Evolutionary conservation across 2,888 invertebrate genomes (phyloP).

Genomic region (Barypeithes pellucidus): DNA sequence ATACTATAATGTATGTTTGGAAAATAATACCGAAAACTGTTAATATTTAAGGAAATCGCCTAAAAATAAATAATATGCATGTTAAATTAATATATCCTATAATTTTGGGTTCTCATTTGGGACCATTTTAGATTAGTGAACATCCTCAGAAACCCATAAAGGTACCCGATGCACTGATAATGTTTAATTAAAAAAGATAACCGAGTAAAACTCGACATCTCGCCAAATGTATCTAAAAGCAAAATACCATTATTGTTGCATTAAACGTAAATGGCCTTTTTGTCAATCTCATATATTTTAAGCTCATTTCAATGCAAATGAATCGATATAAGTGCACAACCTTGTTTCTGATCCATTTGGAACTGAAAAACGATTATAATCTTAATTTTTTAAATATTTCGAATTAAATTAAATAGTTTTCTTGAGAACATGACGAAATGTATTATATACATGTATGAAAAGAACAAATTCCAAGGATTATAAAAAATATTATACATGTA

Average conservation of each 20-base stretch:
- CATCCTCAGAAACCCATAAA: slow-evolving; percentile 4
- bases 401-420: slow-evolving; percentile 3
- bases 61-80: slow-evolving; percentile 1
- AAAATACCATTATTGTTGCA: slow-evolving; percentile 35
- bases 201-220: background rate
- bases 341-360: slow-evolving; percentile 57
- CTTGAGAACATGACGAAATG: background rate
- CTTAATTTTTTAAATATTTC: slow-evolving; percentile 43
- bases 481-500: background rate
- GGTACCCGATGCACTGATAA: slow-evolving; percentile 1
- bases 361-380: slow-evolving; percentile 50
- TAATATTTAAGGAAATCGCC: background rate
- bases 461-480: background rate
- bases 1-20: background rate
- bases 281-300: slow-evolving; percentile 51
- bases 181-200: slow-evolving; percentile 11
- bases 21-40: background rate
- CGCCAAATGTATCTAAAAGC: slow-evolving; percentile 19
- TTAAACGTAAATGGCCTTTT: slow-evolving; percentile 34
- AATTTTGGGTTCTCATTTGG: background rate
- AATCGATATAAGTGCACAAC: slow-evolving; percentile 59
- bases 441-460: background rate
- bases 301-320: slow-evolving; percentile 60
- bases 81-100: background rate
- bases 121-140: background rate